Evolutionary conservation across 2,888 invertebrate genomes (phyloP).

Genomic region (Belgica antarctica): DNA sequence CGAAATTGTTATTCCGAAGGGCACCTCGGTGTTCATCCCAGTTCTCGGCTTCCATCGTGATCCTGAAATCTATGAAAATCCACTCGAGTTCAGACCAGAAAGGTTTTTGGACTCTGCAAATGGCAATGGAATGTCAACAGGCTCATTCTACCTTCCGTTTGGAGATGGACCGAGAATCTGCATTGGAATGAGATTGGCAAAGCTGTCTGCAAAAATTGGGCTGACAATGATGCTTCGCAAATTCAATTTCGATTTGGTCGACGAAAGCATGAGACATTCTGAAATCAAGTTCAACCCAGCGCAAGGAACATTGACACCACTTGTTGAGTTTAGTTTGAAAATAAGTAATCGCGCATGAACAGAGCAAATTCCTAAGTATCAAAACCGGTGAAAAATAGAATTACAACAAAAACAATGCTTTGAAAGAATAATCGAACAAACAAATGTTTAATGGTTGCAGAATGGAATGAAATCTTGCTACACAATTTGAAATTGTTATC

Average conservation of each 20-base stretch:
- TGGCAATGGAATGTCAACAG: constrained; percentile 44
- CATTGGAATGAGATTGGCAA: background rate
- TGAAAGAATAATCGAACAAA: no score
- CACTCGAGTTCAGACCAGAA: constrained; percentile 1
- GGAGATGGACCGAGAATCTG: constrained; percentile 11
- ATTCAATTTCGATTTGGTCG: background rate
- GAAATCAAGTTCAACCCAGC: background rate
- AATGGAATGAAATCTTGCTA: no score
- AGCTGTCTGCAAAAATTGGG: constrained; percentile 13
- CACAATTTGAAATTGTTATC: no score
- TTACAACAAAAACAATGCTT: no score
- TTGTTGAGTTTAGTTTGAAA: background rate
- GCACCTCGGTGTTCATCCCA: constrained; percentile 35
- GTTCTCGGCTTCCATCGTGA: background rate
- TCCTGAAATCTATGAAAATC: constrained; percentile 22
- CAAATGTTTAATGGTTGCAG: no score
- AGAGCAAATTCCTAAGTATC: no score
- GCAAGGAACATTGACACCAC: background rate
- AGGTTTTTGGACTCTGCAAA: constrained; percentile 30
- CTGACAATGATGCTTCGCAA: background rate
- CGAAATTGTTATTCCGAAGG: background rate
- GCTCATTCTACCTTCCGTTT: background rate
- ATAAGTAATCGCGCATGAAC: no score
- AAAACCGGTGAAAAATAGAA: no score
- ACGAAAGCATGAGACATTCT: background rate